These are phyloP conservation scores for Trisateles emortualis DNA, from an alignment of 2,888 invertebrate species.

Conservation along the genomic window DNA sequence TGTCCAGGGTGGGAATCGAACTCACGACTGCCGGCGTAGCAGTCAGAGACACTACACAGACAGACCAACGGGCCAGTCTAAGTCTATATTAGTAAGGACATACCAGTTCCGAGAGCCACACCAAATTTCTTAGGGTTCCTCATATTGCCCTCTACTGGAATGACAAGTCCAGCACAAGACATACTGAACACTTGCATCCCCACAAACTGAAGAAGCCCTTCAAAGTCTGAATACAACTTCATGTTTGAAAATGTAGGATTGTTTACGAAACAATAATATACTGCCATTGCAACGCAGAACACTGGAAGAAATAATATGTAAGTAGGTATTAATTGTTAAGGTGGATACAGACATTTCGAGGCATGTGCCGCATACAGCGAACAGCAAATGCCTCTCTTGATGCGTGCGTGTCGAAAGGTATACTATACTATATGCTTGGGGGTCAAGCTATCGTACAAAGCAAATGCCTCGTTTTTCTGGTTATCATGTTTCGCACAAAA, in stretches of 20 bases:
- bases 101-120: conserved; percentile 54
- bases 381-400: too few relatives aligned
- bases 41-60: too few relatives aligned
- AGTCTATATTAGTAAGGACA: neutral
- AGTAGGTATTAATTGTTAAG: neutral
- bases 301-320: conserved; percentile 52
- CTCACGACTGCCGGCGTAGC: too few relatives aligned
- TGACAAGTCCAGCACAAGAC: conserved; percentile 74
- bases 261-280: conserved; percentile 54
- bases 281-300: conserved; percentile 52
- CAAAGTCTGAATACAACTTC: conserved; percentile 18
- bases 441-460: too few relatives aligned
- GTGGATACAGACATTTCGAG: too few relatives aligned
- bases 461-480: too few relatives aligned
- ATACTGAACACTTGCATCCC: conserved; percentile 87
- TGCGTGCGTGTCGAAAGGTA: too few relatives aligned
- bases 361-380: too few relatives aligned
- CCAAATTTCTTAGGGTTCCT: conserved; percentile 58
- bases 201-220: conserved; percentile 65
- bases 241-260: conserved; percentile 60
- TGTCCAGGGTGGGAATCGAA: too few relatives aligned
- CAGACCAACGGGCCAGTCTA: too few relatives aligned
- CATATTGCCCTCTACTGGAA: conserved; percentile 75
- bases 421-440: too few relatives aligned
- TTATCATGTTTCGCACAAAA: too few relatives aligned